These are phyloP conservation scores for Dipodomys spectabilis DNA, from an alignment of 2,113 vertebrate species.

Conservation along the genomic window DNA sequence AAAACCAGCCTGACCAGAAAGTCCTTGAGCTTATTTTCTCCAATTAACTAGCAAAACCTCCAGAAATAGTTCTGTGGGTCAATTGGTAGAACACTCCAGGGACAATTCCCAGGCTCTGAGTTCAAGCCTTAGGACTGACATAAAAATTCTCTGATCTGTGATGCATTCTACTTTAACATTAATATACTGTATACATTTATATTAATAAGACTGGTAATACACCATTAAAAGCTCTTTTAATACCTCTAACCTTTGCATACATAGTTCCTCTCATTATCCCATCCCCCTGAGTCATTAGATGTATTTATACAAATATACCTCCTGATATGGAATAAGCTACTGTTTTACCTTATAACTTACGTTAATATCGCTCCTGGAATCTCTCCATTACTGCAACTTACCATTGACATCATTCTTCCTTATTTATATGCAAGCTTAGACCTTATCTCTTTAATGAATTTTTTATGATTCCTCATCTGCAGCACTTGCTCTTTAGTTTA, in stretches of 20 bases:
- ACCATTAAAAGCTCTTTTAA: background rate
- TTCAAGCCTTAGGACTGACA: no score
- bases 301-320: background rate
- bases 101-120: no score
- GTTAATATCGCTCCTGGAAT: constrained; percentile 33
- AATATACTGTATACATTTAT: background rate
- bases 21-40: no score
- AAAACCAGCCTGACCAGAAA: no score
- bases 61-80: no score
- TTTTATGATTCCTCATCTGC: constrained; percentile 19
- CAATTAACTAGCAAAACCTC: no score
- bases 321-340: background rate
- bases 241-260: background rate
- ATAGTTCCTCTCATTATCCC: background rate
- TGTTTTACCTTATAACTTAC: background rate
- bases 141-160: background rate
- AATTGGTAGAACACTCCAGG: no score
- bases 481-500: background rate
- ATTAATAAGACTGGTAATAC: background rate
- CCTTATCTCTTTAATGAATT: background rate
- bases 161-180: background rate
- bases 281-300: constrained; percentile 10
- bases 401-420: background rate
- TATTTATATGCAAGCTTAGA: constrained; percentile 9
- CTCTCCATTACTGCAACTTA: background rate